These are phyloP conservation scores for Ecliptopera silaceata DNA, from an alignment of 2,888 invertebrate species.

Conservation along the genomic window DNA sequence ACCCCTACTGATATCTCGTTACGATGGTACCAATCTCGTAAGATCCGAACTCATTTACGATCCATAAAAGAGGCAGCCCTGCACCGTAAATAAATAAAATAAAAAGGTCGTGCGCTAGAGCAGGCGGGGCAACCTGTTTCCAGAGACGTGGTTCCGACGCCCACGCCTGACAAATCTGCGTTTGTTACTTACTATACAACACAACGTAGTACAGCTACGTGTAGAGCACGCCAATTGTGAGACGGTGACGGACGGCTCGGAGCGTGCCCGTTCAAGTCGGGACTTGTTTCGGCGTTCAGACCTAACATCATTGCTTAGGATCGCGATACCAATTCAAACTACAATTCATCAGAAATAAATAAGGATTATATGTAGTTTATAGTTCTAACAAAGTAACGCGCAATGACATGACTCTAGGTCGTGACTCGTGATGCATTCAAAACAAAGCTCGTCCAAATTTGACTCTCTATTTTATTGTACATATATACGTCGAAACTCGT, in stretches of 20 bases:
- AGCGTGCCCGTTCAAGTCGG: constrained; percentile 60
- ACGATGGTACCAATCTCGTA: constrained; percentile 23
- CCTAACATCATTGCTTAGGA: constrained; percentile 26
- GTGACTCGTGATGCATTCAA: constrained; percentile 28
- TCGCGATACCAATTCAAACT: constrained; percentile 10
- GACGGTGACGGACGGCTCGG: background rate
- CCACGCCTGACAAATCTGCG: constrained; percentile 79
- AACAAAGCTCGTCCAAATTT: constrained; percentile 9
- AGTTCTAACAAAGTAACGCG: constrained; percentile 35
- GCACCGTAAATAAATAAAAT: constrained; percentile 62
- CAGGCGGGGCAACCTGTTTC: constrained; percentile 76
- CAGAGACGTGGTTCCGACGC: constrained; percentile 62
- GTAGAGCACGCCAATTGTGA: constrained; percentile 38
- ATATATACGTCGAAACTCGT: constrained; percentile 30
- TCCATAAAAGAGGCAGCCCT: constrained; percentile 57
- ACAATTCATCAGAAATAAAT: background rate
- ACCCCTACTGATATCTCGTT: constrained; percentile 25
- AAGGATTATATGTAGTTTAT: constrained; percentile 39
- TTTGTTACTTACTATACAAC: constrained; percentile 47
- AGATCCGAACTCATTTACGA: constrained; percentile 30
- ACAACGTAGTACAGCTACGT: constrained; percentile 45
- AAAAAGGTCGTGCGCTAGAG: constrained; percentile 69
- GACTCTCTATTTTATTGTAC: constrained; percentile 27
- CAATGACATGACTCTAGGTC: constrained; percentile 38
- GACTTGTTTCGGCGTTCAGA: constrained; percentile 57